Base-by-base conservation (phyloP, 2,888 invertebrate genomes). In the Electrophaes corylata region DNA sequence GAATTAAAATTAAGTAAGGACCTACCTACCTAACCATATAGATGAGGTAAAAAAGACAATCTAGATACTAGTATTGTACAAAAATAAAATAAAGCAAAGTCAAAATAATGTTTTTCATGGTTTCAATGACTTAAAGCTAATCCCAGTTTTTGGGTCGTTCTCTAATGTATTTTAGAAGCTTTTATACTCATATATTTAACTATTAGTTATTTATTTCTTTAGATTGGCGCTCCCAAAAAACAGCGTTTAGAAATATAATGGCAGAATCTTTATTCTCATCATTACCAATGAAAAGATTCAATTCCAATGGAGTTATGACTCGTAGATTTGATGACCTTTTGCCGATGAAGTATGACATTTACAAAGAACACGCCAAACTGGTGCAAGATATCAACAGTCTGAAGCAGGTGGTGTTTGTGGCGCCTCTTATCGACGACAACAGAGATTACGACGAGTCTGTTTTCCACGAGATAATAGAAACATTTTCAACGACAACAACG, bases 321-420 rank as follows among this genome's bases (percentile, higher is more conserved):
- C 59, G 65, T 39, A 63, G 69, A 54, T 47, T 62, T 33, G 64
- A 67, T 44, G 47, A 57, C 19, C 44, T 65, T 18, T 46, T 79
- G 8, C 74, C 79, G 1, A 78, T 75, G 31, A 70, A 73, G n/a
- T 78, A 83, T 18, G 86, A 86, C 31, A 79, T 88, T 2, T 78
- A 86, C 5, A 89, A 84, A 60, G 91, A 91, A 58, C 91, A 91
- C 64, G 91, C 91, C 0, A 90, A 91, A 67, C 73, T 91, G 18
- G 91, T 91, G 4, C 90, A 88, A 60, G 91, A 91, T 60, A 91
- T 91, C 48, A 91, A 91, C 64, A 74, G 91, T 50, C 68, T 91
- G 20, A 79, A 81, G 26, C 90, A 91, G 63, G 72, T 83, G 1
- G 79, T 87, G 20, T 87, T 80, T 51, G 76, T 88, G 4, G 76